Evolutionary conservation across 35 echinoderm and acorn worm species (phyloP).

Genomic region (Amphiura filiformis): DNA sequence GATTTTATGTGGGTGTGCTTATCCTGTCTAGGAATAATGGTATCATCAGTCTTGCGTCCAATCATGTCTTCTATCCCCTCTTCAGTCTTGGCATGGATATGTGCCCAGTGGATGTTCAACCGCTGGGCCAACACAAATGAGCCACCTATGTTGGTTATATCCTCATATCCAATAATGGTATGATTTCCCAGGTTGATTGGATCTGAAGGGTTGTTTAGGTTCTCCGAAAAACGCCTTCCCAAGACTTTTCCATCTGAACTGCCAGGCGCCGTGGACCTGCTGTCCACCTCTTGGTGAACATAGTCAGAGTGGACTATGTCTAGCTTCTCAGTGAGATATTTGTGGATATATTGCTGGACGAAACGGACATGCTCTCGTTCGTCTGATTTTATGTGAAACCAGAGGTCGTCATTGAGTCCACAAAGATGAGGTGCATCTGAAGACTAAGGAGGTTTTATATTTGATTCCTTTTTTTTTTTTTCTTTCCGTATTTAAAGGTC

Average conservation of each 20-base stretch:
- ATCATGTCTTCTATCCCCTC: slow-evolving; percentile 7
- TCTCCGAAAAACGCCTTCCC: slow-evolving; percentile 10
- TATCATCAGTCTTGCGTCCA: slow-evolving; percentile 2
- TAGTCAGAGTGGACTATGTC: not conserved
- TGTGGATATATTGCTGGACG: slow-evolving; percentile 7
- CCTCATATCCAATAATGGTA: slow-evolving; percentile 8
- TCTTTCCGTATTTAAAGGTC: not conserved
- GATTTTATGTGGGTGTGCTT: not conserved
- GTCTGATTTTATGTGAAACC: slow-evolving; percentile 14
- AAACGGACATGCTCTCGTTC: not conserved
- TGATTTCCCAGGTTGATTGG: slow-evolving; percentile 6
- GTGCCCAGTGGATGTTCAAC: not conserved
- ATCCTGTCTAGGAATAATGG: not conserved
- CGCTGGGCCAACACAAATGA: slow-evolving; percentile 2
- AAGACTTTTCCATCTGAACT: not conserved
- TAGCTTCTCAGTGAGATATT: slow-evolving; percentile 1
- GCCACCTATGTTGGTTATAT: not conserved
- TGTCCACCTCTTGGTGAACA: not conserved
- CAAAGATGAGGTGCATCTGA: not conserved
- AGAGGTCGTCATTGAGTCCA: not conserved
- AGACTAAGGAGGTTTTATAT: not conserved
- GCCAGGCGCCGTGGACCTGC: not conserved
- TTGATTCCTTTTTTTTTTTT: not conserved
- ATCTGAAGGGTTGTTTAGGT: slow-evolving; percentile 1
- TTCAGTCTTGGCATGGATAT: not conserved